Evolutionary conservation across 2,888 invertebrate genomes (phyloP).

Genomic region (Rhagophthalmus giganteus): DNA sequence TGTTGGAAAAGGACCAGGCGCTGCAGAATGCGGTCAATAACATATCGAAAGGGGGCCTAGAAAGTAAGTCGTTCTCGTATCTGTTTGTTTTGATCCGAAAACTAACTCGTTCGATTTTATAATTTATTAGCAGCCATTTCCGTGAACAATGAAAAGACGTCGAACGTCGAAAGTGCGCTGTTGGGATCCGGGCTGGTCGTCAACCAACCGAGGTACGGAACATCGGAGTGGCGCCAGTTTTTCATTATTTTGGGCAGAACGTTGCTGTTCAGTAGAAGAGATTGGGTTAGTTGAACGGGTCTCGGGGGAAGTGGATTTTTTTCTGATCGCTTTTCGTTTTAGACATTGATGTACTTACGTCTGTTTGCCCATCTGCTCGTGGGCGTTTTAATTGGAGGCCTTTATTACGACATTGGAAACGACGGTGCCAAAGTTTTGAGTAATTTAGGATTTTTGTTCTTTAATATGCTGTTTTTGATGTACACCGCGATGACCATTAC

Average conservation of each 20-base stretch:
- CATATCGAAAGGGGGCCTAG: slow-evolving; percentile 57
- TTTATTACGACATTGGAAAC: slow-evolving; percentile 94
- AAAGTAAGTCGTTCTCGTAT: slow-evolving; percentile 10
- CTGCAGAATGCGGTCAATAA: slow-evolving; percentile 66
- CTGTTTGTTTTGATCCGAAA: no score
- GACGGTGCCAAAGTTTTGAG: slow-evolving; percentile 95
- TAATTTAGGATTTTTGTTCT: slow-evolving; percentile 95
- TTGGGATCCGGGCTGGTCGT: slow-evolving; percentile 65
- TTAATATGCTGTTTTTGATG: slow-evolving; percentile 98
- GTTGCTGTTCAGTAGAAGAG: slow-evolving; percentile 80
- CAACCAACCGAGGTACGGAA: slow-evolving; percentile 78
- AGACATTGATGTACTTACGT: slow-evolving; percentile 95
- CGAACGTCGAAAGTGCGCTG: slow-evolving; percentile 69
- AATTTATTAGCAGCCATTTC: slow-evolving; percentile 55
- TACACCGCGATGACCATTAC: slow-evolving; percentile 99
- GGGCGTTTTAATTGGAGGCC: slow-evolving; percentile 89
- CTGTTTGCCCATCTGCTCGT: slow-evolving; percentile 92
- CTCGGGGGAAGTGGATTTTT: neutral
- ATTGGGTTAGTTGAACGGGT: slow-evolving; percentile 69
- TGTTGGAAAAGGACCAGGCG: slow-evolving; percentile 58
- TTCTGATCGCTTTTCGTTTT: slow-evolving; percentile 43
- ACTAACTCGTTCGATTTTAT: slow-evolving; percentile 5
- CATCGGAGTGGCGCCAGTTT: slow-evolving; percentile 80
- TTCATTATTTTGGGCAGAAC: slow-evolving; percentile 86
- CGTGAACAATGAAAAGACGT: slow-evolving; percentile 67